Base-by-base conservation (phyloP, 2,888 invertebrate species). In the Drosophila emarginata region DNA sequence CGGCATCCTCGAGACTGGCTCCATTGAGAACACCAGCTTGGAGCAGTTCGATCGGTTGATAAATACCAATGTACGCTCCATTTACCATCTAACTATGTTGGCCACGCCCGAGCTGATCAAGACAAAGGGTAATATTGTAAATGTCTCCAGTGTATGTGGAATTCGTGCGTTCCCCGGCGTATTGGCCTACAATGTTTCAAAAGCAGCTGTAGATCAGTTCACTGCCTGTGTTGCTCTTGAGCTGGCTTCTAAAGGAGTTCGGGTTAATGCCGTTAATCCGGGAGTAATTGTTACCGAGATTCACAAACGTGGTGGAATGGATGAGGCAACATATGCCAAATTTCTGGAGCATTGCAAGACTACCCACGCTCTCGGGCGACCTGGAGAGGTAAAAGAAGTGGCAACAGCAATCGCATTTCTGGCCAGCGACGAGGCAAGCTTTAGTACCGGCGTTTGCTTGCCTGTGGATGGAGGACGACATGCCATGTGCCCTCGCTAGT, bases 101-200 rank as follows among this genome's bases (percentile, higher is more conserved):
- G 96, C 96, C 50, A 94, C 95, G 0, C 98, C 98, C 1, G 94
- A 97, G 91, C 93, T 99, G 7, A 93, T 96, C 3, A 93, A 95
- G 92, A 93, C 94, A 0, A 95, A 96, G 91, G 97, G 97, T 18
- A 96, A 94, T 80, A 95, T 98, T 80, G 97, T 99, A 0, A 99
- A 98, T 91, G 96, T 99, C 0, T 98, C 98, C 2, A 98, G 98
- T 90, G 97, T 98, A 0, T 96, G 95, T 83, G 99, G 98, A 7
- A 89, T 97, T 28, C 93, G 98, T 90, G 94, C 98, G 71, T 98
- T 98, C 88, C 95, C 98, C 0, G 96, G 96, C 61, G 95, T 97
- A n/a, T 91, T 98, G 61, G 95, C 97, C 0, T 99, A 99, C 91
- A 95, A 95, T 84, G 95, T 99, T 93, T 97, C 97, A 5, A 99